These are phyloP conservation scores for Trisateles emortualis DNA, from an alignment of 2,888 invertebrate species.

Conservation along the genomic window DNA sequence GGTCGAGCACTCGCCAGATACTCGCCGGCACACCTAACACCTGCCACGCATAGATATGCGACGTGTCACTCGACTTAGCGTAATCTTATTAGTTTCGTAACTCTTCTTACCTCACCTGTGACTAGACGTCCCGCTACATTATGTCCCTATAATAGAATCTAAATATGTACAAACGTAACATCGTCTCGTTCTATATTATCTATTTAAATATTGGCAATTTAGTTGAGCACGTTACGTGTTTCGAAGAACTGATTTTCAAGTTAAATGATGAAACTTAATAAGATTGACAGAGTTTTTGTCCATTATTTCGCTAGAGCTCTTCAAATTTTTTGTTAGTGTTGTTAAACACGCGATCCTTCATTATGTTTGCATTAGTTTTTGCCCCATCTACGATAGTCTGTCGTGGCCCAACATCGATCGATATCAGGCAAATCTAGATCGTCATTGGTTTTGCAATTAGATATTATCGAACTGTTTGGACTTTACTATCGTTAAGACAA, in stretches of 20 bases:
- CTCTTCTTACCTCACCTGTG: conserved; percentile 14
- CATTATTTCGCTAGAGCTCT: not conserved
- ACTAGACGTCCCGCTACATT: not conserved
- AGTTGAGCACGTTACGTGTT: not conserved
- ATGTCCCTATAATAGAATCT: not conserved
- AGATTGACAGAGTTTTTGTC: conserved; percentile 3
- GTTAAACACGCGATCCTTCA: conserved; percentile 14
- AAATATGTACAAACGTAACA: too few relatives aligned
- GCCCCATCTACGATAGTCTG: not conserved
- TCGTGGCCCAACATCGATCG: not conserved
- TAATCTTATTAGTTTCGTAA: conserved; percentile 26
- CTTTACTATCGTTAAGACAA: conserved; percentile 35
- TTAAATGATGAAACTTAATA: conserved; percentile 6
- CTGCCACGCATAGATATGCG: conserved; percentile 26
- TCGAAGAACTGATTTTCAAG: not conserved
- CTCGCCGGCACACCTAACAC: conserved; percentile 28
- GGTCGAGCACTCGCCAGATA: conserved; percentile 8
- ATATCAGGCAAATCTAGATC: conserved; percentile 11
- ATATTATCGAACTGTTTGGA: conserved; percentile 15
- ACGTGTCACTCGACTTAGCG: conserved; percentile 4
- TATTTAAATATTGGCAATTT: conserved; percentile 1
- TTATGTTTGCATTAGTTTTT: conserved; percentile 9
- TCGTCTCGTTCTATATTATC: not conserved
- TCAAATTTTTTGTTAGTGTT: conserved; percentile 6
- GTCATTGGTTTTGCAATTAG: conserved; percentile 25